Base-by-base conservation (phyloP, 2,113 vertebrate species). In the Sinosuthora webbiana region DNA sequence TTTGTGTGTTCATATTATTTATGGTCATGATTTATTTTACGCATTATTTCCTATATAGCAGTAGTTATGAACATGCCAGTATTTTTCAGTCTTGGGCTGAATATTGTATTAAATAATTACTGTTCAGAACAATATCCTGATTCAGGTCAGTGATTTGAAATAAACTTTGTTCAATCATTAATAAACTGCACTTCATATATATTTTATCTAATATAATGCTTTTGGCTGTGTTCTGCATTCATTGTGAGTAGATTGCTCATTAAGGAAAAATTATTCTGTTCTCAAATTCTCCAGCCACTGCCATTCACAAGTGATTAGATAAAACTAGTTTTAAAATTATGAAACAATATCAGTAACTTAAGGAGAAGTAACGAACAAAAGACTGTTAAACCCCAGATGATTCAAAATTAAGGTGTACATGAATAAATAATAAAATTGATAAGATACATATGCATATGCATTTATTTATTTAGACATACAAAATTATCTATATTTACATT, bases 311-410 rank as follows among this genome's bases (percentile, higher is more conserved):
- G 25, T 74, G 56, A 87, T 92, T 92, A 88, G 31, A 85, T 91
- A 87, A 86, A 90, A 82, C 63, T n/a, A 41, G 30, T 71, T 94
- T 63, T 78, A 78, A 87, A 90, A 75, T 93, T 75, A 82, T 23
- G 31, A n/a, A 67, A 50, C 19, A 41, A 41, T 73, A 41, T 73
- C 39, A 31, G 59, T 35, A 59, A 47, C 39, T 70, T 59, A 77
- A 83, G 44, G 22, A 74, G 64, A 83, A 76, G 64, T 47, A 90
- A 74, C 28, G 59, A 64, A 13, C 12, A 75, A 92, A 95, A 50
- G 18, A 4, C 50, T 59, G 16, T 56, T 67, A 74, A 85, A 80
- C 47, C 8, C 2, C 44, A 83, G 28, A 79, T 21, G 39, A 60
- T 55, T 90, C n/a, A 74, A 69, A 93, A 60, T 57, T 33, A 73